These are phyloP conservation scores for Saturnia pavonia DNA, from an alignment of 2,888 invertebrate genomes.

Conservation along the genomic window DNA sequence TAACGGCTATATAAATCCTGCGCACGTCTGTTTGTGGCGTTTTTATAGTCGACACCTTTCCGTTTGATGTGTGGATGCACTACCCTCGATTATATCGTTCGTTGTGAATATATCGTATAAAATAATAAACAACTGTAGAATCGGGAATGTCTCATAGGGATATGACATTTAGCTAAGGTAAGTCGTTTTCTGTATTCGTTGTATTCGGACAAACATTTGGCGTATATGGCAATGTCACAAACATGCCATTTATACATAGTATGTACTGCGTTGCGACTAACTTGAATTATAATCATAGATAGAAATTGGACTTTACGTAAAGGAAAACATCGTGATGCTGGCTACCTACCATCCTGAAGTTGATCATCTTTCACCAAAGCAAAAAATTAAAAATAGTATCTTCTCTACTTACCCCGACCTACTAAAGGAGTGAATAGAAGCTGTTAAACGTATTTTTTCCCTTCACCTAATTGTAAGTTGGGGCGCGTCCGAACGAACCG, in stretches of 20 bases:
- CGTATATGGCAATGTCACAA: no score
- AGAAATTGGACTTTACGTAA: no score
- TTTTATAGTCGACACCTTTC: slow-evolving; percentile 55
- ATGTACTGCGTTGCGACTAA: no score
- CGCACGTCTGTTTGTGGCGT: slow-evolving; percentile 15
- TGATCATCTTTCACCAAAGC: no score
- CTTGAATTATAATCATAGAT: no score
- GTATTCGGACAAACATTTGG: no score
- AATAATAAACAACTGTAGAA: background rate
- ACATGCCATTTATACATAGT: no score
- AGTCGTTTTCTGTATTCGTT: no score
- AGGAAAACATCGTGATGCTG: no score
- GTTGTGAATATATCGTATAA: slow-evolving; percentile 10
- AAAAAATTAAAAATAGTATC: background rate
- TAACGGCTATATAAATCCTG: slow-evolving; percentile 1
- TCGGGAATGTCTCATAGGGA: background rate
- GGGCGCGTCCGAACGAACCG: background rate
- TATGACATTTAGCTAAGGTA: background rate
- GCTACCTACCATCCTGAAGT: no score
- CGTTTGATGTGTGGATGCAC: slow-evolving; percentile 55
- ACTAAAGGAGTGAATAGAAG: background rate
- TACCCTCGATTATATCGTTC: slow-evolving; percentile 31
- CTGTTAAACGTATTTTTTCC: background rate
- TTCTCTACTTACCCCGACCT: background rate
- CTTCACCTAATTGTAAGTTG: background rate